Conservation (phyloP, 2,113 vertebrate species). For the Platichthys stellatus region DNA sequence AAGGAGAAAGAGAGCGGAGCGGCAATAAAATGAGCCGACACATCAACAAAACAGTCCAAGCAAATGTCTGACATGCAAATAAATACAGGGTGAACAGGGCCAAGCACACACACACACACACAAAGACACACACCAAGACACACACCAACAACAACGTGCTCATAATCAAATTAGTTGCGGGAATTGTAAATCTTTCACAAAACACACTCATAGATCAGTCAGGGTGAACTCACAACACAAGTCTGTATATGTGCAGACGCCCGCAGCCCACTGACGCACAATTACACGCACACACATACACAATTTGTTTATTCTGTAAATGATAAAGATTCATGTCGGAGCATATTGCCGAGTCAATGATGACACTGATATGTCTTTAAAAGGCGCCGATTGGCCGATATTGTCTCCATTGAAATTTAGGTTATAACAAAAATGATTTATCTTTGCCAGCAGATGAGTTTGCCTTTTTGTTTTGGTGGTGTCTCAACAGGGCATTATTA, state of each 20-base stretch:
- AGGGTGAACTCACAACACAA: background rate
- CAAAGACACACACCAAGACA: background rate
- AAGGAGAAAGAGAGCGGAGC: conserved; percentile 19
- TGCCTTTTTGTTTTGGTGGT: too few relatives aligned
- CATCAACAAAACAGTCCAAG: conserved; percentile 15
- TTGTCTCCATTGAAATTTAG: too few relatives aligned
- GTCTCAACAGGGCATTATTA: too few relatives aligned
- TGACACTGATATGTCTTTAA: too few relatives aligned
- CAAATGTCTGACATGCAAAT: conserved; percentile 33
- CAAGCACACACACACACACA: background rate
- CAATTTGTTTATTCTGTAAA: background rate
- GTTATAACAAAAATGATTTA: too few relatives aligned
- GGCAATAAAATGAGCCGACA: background rate
- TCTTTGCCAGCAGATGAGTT: too few relatives aligned
- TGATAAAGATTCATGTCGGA: too few relatives aligned
- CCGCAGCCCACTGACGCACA: background rate
- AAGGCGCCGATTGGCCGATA: too few relatives aligned
- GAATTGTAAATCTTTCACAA: background rate
- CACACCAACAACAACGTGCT: background rate
- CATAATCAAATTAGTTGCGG: conserved; percentile 17
- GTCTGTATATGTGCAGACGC: background rate
- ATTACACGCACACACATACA: background rate
- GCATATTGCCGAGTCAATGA: too few relatives aligned
- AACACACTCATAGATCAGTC: background rate
- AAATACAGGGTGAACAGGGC: conserved; percentile 25